Evolutionary conservation across 2,888 invertebrate genomes (phyloP), one percentile per base, ranked within the genome.

Genomic region (Agonopterix alstromeriana): DNA sequence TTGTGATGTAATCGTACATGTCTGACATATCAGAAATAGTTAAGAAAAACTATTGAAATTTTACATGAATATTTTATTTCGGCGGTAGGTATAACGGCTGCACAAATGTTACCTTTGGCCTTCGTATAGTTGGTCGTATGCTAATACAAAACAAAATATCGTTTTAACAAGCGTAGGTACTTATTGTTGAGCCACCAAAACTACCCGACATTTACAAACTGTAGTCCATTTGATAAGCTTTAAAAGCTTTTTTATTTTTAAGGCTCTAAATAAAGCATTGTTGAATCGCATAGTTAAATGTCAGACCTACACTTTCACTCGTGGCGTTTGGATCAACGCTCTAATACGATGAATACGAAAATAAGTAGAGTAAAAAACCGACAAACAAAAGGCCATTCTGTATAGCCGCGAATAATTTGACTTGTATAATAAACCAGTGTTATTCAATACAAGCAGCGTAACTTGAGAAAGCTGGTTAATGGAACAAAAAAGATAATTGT

Each of bases 291-390:
- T 60, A 61, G 65, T 56, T 53, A 67, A 73, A 72, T 69, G 67
- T 70, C 70, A 70, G 63, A 62, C 51, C 59, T 47, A 60, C 75
- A 75, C 75, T 75, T 75, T 61, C 74, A 65, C 50, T 52, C 8
- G 2, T 47, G 49, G 57, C 53, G 38, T 46, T 9, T 43, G 10
- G 45, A 54, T 47, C 46, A 47, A 52, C 56, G 51, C 54, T 56
- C 60, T 51, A 55, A 49, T 50, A 55, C 48, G 51, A 58, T 48
- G 52, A 47, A 52, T 53, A 54, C 50, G 54, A 62, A 62, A 68
- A 64, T 54, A 68, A 66, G 68, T 56, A 62, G 53, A 65, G 59
- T 57, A 64, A 70, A 68, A 69, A 60, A 42, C 42, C 36, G 12
- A 47, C 46, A 46, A 49, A 59, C 54, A 54, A 58, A 62, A 47